Base-by-base conservation (phyloP, 2,888 invertebrate species). In the Drosophila incognita region DNA sequence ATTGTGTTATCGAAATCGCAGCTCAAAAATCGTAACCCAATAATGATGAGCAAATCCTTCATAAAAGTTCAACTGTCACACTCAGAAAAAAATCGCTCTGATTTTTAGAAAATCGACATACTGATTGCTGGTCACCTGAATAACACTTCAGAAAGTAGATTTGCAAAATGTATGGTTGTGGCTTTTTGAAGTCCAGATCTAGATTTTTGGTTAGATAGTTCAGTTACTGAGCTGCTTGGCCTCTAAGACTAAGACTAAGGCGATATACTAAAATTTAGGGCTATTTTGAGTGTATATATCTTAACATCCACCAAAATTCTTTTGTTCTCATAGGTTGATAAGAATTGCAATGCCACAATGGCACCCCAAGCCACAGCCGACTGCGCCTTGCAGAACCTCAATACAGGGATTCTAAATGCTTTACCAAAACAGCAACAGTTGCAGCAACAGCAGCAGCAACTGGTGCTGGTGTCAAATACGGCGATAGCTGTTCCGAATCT, bases 281-380 rank as follows among this genome's bases (percentile, higher is more conserved):
- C 5, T 42, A 2, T 42, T 11, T 1, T 13, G 11, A 11, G 11
- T 40, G n/a, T n/a, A n/a, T n/a, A n/a, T 21, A 42, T 10, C 11
- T 21, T 13, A 21, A 21, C 21, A 42, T 42, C 21, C 21, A 2
- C 2, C 4, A 2, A 1, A 21, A 21, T 11, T 21, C 21, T 4
- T 15, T 10, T 40, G 15, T 24, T 40, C 31, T 38, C 56, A 6
- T 18, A 93, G 80, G 94, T 95, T 42, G 96, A 96, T 91, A 95
- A 95, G 92, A 95, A 96, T 92, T 95, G 95, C 89, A 96, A 96
- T 93, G 95, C 96, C 33, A 95, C 95, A 54, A 93, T 93, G 46
- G 58, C 58, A 36, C 58, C 71, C 4, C 76, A 85, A 53, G 60
- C 57, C 15, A 31, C 74, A 29, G 67, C 27, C 11, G 92, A 92